These are phyloP conservation scores for Rhegmatorhina hoffmannsi DNA, from an alignment of 2,113 vertebrate species.

Conservation along the genomic window DNA sequence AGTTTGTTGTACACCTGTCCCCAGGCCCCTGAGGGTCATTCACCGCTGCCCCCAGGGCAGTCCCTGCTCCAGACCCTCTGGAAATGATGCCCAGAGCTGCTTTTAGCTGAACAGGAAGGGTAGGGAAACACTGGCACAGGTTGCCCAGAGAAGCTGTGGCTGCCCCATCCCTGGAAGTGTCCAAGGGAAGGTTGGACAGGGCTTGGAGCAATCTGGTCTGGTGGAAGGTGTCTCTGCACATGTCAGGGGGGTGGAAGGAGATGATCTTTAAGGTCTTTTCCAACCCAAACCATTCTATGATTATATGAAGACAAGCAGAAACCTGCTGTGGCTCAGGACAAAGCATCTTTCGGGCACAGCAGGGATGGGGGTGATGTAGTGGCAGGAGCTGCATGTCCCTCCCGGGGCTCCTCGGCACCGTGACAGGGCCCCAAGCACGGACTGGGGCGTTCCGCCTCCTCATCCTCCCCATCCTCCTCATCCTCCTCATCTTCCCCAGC, in stretches of 20 bases:
- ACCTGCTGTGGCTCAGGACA: neutral
- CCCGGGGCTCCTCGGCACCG: neutral
- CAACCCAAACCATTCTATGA: neutral
- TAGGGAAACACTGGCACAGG: no score
- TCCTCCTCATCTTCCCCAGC: neutral
- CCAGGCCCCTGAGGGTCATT: neutral
- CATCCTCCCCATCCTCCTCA: no score
- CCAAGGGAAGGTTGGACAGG: neutral
- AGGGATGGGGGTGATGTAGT: fast-evolving
- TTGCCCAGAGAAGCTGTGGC: neutral
- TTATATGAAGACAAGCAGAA: neutral
- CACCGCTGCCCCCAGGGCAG: neutral
- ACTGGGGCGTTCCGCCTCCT: fast-evolving
- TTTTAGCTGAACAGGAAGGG: neutral
- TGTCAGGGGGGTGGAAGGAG: neutral
- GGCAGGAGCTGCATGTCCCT: fast-evolving
- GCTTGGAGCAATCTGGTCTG: neutral
- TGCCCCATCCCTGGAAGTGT: neutral
- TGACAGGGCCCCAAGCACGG: fast-evolving
- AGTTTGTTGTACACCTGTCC: no score
- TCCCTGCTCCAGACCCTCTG: no score
- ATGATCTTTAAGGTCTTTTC: neutral
- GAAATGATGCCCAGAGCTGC: neutral
- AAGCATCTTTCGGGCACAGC: neutral
- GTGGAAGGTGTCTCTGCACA: neutral